phyloP scores from a whole-genome alignment of 2,113 vertebrate genomes.

The Calyptomena viridis region DNA sequence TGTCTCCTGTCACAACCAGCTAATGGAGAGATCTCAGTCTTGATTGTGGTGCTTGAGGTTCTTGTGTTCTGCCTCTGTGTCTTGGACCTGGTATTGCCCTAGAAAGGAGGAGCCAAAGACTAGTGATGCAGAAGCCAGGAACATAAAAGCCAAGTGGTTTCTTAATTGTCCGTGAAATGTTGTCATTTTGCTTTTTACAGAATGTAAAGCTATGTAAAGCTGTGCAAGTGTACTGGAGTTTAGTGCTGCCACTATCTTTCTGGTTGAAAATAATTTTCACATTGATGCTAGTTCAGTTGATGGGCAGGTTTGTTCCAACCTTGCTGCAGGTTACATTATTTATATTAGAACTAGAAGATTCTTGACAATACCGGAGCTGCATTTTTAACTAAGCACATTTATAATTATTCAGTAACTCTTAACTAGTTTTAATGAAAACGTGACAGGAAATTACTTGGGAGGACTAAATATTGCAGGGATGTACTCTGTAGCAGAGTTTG shows the following conservation, averaged over 20 bases:
- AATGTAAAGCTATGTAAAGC: background rate
- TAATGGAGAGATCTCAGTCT: background rate
- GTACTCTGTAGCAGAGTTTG: background rate
- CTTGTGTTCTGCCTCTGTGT: background rate
- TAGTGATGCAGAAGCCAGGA: background rate
- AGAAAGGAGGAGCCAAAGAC: background rate
- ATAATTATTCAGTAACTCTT: background rate
- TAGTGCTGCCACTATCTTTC: background rate
- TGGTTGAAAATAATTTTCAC: background rate
- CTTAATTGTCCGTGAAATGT: background rate
- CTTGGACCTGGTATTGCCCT: background rate
- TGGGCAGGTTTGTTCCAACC: background rate
- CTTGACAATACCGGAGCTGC: background rate
- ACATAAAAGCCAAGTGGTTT: background rate
- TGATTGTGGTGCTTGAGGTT: background rate
- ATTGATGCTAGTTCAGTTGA: background rate
- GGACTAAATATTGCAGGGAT: background rate
- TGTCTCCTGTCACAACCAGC: background rate
- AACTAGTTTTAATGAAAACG: background rate
- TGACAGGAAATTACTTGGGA: background rate
- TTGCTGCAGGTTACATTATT: background rate
- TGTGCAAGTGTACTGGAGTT: background rate
- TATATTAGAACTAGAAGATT: background rate
- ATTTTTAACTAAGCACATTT: background rate
- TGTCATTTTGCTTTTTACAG: background rate